Conservation (phyloP, 37 sponge, comb jelly and placozoan species). For the Oopsacas minuta region DNA sequence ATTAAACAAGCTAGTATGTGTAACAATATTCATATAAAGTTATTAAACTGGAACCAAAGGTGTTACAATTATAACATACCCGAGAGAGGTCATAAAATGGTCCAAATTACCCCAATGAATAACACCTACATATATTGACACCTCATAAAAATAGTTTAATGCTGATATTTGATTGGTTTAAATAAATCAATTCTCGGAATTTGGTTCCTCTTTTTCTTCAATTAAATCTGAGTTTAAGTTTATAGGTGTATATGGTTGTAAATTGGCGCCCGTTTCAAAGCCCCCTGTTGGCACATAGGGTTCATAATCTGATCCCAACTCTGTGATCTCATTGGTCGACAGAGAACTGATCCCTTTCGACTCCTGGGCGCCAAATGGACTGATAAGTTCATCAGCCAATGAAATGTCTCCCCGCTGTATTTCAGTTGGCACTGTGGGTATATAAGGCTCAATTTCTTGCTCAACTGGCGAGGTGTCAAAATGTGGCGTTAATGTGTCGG, state of each 20-base stretch:
- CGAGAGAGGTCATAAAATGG: no score
- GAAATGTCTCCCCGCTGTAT: neutral
- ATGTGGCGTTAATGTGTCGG: neutral
- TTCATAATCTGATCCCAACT: neutral
- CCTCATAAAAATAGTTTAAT: neutral
- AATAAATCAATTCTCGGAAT: neutral
- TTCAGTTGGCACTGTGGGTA: neutral
- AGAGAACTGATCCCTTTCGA: neutral
- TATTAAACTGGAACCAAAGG: no score
- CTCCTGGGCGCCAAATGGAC: neutral
- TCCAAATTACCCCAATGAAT: no score
- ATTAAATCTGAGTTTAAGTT: neutral
- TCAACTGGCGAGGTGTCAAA: constrained; percentile 8
- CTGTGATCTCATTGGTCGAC: neutral
- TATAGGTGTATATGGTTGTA: neutral
- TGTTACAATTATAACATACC: no score
- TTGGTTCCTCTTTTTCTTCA: neutral
- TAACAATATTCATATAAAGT: no score
- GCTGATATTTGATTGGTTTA: neutral
- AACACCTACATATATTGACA: no score
- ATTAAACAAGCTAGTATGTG: no score
- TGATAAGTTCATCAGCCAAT: constrained; percentile 12
- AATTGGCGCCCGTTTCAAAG: neutral
- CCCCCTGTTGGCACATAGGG: neutral
- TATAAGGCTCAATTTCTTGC: neutral